Conservation (phyloP, 2,797 vertebrate species). For the Euthynnus affinis region DNA sequence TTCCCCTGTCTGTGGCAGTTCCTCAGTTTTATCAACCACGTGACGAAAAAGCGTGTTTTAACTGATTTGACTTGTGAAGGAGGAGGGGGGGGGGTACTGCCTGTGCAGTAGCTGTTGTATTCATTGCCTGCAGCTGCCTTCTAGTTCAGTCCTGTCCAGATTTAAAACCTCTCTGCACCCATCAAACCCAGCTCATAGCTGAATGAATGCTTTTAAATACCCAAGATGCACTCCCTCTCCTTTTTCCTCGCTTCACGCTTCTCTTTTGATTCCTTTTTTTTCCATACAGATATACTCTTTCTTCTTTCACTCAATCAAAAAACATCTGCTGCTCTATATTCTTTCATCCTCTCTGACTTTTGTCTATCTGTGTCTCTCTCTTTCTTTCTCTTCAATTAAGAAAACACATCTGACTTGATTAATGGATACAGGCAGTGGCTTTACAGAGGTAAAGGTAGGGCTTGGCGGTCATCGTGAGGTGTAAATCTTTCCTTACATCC, state of each 20-base stretch:
- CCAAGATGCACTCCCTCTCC: constrained; percentile 45
- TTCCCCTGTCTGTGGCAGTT: constrained; percentile 10
- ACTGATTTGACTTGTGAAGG: constrained; percentile 12
- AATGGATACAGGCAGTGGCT: constrained; percentile 7
- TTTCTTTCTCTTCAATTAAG: constrained; percentile 10
- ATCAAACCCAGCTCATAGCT: constrained; percentile 65
- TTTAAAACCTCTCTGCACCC: constrained; percentile 65
- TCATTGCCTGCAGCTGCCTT: constrained; percentile 71
- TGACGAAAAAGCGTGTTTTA: constrained; percentile 48
- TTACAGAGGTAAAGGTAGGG: constrained; percentile 34
- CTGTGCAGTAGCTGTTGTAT: constrained; percentile 58
- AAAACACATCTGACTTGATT: constrained; percentile 34
- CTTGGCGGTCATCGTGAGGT: background rate
- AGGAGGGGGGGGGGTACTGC: constrained; percentile 14
- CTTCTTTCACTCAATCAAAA: constrained; percentile 28
- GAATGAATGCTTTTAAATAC: constrained; percentile 71
- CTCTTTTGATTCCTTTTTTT: constrained; percentile 27
- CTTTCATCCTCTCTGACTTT: background rate
- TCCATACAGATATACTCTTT: constrained; percentile 34
- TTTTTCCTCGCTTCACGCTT: constrained; percentile 41
- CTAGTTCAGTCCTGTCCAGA: constrained; percentile 69
- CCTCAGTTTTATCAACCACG: constrained; percentile 26
- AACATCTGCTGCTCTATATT: constrained; percentile 43
- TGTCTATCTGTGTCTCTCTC: background rate
- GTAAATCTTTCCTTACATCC: constrained; percentile 56